phyloP scores from a whole-genome alignment of 2,888 invertebrate species.

The Tubulanus polymorphus region DNA sequence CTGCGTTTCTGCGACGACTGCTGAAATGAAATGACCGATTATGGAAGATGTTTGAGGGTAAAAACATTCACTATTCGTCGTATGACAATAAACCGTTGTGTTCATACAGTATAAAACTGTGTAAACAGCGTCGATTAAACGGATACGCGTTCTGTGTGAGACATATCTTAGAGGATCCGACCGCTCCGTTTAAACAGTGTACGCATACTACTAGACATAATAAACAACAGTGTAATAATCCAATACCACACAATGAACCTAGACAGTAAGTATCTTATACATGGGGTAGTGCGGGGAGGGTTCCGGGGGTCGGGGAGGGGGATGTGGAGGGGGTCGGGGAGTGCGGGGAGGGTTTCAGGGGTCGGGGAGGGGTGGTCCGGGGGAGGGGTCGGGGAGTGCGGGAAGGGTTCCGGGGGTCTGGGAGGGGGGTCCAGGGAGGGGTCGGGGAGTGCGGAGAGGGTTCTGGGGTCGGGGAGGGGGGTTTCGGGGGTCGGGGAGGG shows the following conservation, averaged over 20 bases:
- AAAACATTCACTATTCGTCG: slow-evolving; percentile 56
- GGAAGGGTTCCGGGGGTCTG: background rate
- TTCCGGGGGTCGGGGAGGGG: no score
- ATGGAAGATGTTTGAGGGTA: slow-evolving; percentile 54
- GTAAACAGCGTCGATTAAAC: slow-evolving; percentile 61
- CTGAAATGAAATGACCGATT: slow-evolving; percentile 25
- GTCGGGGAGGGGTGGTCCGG: no score
- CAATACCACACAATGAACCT: slow-evolving; percentile 55
- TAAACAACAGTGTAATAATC: slow-evolving; percentile 54
- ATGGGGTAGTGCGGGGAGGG: background rate
- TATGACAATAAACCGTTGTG: slow-evolving; percentile 56
- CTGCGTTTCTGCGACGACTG: no score
- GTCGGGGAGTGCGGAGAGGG: no score
- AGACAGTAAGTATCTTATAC: slow-evolving; percentile 45
- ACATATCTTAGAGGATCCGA: slow-evolving; percentile 79
- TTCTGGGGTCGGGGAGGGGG: no score
- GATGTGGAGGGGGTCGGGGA: no score
- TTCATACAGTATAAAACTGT: slow-evolving; percentile 55
- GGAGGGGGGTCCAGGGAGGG: no score
- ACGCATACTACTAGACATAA: slow-evolving; percentile 60
- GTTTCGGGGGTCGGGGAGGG: no score
- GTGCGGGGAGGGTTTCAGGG: background rate
- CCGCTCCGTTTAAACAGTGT: slow-evolving; percentile 81
- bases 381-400: no score
- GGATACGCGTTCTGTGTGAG: slow-evolving; percentile 74